Evolutionary conservation across 2,113 vertebrate species (phyloP).

Genomic region (Danionella cerebrum): DNA sequence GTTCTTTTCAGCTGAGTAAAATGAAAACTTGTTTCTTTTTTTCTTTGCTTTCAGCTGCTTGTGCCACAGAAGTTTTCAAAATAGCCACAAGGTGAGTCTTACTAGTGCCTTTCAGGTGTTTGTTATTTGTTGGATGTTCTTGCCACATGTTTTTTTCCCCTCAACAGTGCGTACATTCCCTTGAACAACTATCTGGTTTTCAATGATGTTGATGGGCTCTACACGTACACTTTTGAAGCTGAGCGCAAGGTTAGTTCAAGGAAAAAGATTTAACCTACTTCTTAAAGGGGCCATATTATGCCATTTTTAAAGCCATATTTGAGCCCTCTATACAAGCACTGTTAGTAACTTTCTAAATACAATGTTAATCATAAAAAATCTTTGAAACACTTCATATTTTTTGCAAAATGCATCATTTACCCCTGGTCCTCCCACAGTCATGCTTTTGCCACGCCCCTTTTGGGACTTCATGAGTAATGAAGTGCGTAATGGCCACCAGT

Average conservation of each 20-base stretch:
- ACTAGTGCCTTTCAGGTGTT: neutral
- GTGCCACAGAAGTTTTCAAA: slow-evolving; percentile 90
- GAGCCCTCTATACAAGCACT: too few relatives aligned
- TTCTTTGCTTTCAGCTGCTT: slow-evolving; percentile 69
- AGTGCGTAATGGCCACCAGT: too few relatives aligned
- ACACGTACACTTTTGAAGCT: slow-evolving; percentile 90
- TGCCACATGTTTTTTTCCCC: neutral
- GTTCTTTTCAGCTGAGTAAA: neutral
- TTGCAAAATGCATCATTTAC: too few relatives aligned
- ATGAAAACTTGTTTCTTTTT: neutral
- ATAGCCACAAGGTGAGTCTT: slow-evolving; percentile 78
- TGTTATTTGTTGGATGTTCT: neutral
- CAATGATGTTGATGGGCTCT: slow-evolving; percentile 87
- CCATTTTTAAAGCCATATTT: too few relatives aligned
- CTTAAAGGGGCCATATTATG: too few relatives aligned
- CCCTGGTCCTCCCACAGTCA: too few relatives aligned
- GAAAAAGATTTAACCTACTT: too few relatives aligned
- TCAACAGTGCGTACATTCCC: slow-evolving; percentile 80
- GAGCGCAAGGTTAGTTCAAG: slow-evolving; percentile 86
- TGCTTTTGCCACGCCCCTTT: too few relatives aligned
- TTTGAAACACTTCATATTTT: too few relatives aligned
- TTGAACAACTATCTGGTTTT: slow-evolving; percentile 94
- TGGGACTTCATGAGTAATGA: too few relatives aligned
- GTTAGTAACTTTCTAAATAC: too few relatives aligned
- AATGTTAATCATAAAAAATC: too few relatives aligned